Evolutionary conservation across 1,140 invertebrate species (phyloP).

Genomic region (Leptinotarsa defecta): DNA sequence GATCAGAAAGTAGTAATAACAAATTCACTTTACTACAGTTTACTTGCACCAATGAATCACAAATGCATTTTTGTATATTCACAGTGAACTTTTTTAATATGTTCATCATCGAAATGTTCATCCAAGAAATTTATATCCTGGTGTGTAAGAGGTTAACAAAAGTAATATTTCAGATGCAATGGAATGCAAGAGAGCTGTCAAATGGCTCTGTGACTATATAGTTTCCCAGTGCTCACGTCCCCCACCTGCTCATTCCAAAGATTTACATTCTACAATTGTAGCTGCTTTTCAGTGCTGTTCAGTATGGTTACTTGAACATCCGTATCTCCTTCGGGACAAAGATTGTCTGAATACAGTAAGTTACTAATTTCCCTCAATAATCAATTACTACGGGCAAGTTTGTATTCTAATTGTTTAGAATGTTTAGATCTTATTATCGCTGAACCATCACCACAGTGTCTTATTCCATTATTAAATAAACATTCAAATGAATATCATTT

Average conservation of each 20-base stretch:
- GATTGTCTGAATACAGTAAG: slow-evolving; percentile 86
- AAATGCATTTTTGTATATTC: no score
- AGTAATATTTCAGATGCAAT: slow-evolving; percentile 51
- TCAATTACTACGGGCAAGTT: no score
- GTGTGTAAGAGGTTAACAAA: no score
- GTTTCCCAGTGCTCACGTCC: slow-evolving; percentile 93
- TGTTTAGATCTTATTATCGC: neutral
- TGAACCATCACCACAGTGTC: neutral
- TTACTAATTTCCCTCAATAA: neutral
- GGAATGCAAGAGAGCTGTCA: slow-evolving; percentile 91
- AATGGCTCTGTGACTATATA: slow-evolving; percentile 98
- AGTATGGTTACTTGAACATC: slow-evolving; percentile 90
- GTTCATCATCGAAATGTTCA: no score
- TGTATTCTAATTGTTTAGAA: no score
- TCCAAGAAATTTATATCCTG: no score
- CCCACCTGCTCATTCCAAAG: slow-evolving; percentile 93
- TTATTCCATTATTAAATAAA: no score
- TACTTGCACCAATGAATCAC: no score
- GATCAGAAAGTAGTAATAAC: no score
- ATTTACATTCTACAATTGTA: slow-evolving; percentile 97
- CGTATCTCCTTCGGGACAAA: slow-evolving; percentile 85
- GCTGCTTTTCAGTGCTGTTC: slow-evolving; percentile 91
- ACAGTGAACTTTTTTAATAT: no score
- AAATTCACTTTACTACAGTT: no score
- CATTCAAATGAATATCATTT: no score